Conservation (phyloP, 2,888 invertebrate genomes). For the Napeogenes inachia region DNA sequence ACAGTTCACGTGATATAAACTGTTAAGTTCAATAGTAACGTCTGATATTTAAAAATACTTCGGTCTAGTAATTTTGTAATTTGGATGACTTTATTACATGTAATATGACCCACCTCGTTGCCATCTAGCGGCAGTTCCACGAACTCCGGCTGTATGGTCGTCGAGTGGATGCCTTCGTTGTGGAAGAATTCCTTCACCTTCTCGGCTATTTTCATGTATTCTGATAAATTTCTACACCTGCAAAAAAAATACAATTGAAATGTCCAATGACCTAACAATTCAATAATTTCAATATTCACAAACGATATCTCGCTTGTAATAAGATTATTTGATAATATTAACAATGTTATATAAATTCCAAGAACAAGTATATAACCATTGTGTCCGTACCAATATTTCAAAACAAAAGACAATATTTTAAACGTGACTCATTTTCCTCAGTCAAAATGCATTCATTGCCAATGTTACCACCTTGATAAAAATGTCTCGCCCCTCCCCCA, state of each 20-base stretch:
- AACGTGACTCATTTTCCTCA: conserved; percentile 32
- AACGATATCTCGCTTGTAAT: too few species aligned
- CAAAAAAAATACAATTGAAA: conserved; percentile 31
- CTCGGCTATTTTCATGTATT: conserved; percentile 98
- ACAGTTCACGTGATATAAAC: too few species aligned
- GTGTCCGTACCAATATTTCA: neutral
- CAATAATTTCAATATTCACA: too few species aligned
- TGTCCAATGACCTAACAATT: neutral
- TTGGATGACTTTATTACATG: too few species aligned
- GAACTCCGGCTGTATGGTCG: conserved; percentile 99
- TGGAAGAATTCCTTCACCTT: conserved; percentile 98
- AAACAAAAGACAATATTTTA: conserved; percentile 29
- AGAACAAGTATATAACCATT: too few species aligned
- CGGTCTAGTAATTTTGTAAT: too few species aligned
- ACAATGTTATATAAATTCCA: too few species aligned
- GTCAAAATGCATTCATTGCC: conserved; percentile 29
- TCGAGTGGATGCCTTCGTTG: conserved; percentile 98
- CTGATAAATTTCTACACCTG: conserved; percentile 93
- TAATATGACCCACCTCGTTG: conserved; percentile 51
- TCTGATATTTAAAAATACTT: too few species aligned
- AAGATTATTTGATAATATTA: too few species aligned
- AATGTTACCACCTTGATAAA: conserved; percentile 25
- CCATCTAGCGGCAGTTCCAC: conserved; percentile 84
- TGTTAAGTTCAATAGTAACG: too few species aligned
- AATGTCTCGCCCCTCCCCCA: neutral